Percentiles rank a stretch among this genome's conserved stretches.
phyloP scores from a whole-genome alignment of 2,797 vertebrate genomes.

The Gymnoscopelus braueri region DNA sequence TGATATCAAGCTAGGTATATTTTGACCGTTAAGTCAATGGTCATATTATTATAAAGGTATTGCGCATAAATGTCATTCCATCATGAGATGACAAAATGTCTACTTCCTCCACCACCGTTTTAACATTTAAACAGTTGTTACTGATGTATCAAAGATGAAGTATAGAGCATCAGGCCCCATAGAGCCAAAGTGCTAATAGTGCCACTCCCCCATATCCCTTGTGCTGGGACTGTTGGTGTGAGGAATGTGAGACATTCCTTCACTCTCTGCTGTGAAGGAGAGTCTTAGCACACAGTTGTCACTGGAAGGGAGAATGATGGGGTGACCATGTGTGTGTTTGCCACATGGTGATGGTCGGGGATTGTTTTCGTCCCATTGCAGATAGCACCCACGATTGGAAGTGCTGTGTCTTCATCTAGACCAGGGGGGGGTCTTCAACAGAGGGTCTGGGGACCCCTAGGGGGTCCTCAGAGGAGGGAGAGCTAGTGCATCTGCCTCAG shows the following conservation, averaged over 20 bases:
- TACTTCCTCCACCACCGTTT: no score
- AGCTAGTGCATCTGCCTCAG: no score
- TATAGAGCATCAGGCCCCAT: background rate
- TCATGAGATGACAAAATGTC: no score
- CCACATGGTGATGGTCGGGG: slow-evolving; percentile 35
- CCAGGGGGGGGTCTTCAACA: no score
- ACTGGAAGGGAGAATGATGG: slow-evolving; percentile 35
- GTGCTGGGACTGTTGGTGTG: slow-evolving; percentile 63
- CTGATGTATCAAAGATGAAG: no score
- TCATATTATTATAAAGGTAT: no score
- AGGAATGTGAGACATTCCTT: slow-evolving; percentile 81
- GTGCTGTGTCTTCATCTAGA: background rate
- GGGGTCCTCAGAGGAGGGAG: no score
- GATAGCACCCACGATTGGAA: background rate
- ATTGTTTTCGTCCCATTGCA: slow-evolving; percentile 46
- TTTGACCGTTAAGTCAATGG: no score
- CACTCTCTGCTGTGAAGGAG: slow-evolving; percentile 74
- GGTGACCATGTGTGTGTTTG: slow-evolving; percentile 48
- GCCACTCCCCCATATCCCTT: slow-evolving; percentile 45
- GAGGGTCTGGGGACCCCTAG: no score
- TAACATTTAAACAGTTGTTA: no score
- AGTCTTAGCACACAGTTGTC: slow-evolving; percentile 56
- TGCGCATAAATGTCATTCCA: no score
- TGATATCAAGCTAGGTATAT: no score
- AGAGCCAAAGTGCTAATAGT: slow-evolving; percentile 28